Base-by-base conservation (phyloP, 1,140 invertebrate species). In the Monochamus saltuarius region DNA sequence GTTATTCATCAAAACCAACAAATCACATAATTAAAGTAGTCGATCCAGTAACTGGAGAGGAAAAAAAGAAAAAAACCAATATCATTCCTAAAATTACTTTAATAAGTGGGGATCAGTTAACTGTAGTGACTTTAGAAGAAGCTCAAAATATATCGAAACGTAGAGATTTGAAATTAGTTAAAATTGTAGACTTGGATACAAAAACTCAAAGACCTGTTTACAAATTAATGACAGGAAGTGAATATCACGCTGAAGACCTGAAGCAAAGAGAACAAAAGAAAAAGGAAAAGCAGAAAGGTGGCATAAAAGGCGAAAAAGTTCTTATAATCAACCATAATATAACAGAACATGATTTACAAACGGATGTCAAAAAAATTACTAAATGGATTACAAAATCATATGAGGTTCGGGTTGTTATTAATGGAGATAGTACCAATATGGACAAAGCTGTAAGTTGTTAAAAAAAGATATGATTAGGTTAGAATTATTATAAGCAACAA, bases 121-220 rank as follows among this genome's bases (percentile, higher is more conserved):
- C 47, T 11, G 59, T 75, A 10, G 60, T 68, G 0, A 78, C 75
- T 8, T 13, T 82, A 13, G 73, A 77, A 75, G 81, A 84, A 70
- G 87, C 87, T 0, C 77, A 84, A 59, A 86, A 80, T 73, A 59
- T 89, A 52, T 83, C 87, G 10, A 78, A 81, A 60, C 74, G 84
- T 17, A 76, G 84, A 67, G 82, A 85, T 42, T 76, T 88, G 54
- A 87, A 87, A 73, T 71, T 89, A 40, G 76, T 88, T 1, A 85
- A 86, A 73, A 73, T 87, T 29, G 71, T 84, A 36, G 84, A 88
- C 72, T 73, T 79, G 7, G 84, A 86, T 71, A 76, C 81, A 0
- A 85, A 86, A 76, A 82, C 82, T 2, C 77, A 84, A 22, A 77
- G 85, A 40, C 80, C 84, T 13, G 72, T 85, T 22, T 89, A 85